Conservation (phyloP, 2,113 vertebrate species). For the Centropristis striata region DNA sequence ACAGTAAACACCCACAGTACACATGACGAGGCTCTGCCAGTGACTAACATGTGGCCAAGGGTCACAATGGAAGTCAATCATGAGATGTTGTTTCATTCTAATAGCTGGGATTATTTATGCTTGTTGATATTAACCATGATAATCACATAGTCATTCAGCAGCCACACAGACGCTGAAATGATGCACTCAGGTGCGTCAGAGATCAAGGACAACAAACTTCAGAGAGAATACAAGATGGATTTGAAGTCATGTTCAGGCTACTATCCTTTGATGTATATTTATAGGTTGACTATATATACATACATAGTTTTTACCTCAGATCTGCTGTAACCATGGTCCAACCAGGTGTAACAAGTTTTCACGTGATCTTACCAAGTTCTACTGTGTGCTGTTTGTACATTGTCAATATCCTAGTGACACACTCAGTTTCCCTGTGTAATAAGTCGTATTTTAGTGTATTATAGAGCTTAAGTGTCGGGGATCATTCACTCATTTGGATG, state of each 20-base stretch:
- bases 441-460: too few relatives aligned
- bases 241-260: background rate
- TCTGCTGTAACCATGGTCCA: too few relatives aligned
- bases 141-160: background rate
- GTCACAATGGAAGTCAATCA: conserved; percentile 25
- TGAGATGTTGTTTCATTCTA: conserved; percentile 2
- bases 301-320: too few relatives aligned
- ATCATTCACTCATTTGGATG: too few relatives aligned
- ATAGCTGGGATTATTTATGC: background rate
- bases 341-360: too few relatives aligned
- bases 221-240: background rate
- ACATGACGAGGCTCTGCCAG: background rate
- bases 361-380: too few relatives aligned
- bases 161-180: background rate
- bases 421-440: too few relatives aligned
- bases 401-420: too few relatives aligned
- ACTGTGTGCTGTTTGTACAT: too few relatives aligned
- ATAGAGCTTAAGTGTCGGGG: too few relatives aligned
- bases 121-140: background rate
- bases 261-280: too few relatives aligned
- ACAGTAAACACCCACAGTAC: conserved; percentile 9
- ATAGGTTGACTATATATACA: too few relatives aligned
- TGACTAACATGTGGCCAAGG: conserved; percentile 15
- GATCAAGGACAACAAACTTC: background rate
- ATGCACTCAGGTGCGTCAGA: background rate